Base-by-base conservation (phyloP, 2,113 vertebrate species). In the Morone saxatilis region DNA sequence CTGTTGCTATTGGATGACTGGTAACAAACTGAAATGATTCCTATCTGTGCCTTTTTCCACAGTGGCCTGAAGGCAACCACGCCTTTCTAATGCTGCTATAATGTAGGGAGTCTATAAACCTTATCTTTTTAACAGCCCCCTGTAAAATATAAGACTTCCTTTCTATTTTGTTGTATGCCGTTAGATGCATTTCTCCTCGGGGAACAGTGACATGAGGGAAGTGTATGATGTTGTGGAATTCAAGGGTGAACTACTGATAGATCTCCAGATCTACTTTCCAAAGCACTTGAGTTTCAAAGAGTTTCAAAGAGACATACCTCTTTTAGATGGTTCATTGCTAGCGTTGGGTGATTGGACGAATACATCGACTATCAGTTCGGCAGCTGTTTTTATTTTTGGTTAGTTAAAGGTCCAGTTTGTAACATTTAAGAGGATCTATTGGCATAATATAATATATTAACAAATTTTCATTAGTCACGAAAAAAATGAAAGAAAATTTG, bases 111-210 rank as follows among this genome's bases (percentile, higher is more conserved):
- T 89, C 89, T 79, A 86, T 92, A 93, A 92, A 92, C 50, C 84
- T 92, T 92, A 93, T 93, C 91, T 93, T 83, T 84, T 76, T 78
- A 92, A 93, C 81, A 71, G 36, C 90, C 88, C 89, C 72, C 59
- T 69, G 66, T 88, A 92, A 92, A 93, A 88, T 80, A 67, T 61
- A 61, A 86, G 59, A 90, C 90, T 90, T 93, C 88, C 91, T 92
- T 90, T 92, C 78, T 83, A 48, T 89, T 80, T 88, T 83, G 69
- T 80, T 89, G 78, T 66, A 67, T 73, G 89, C 84, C 47, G 1
- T 88, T 87, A 84, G 81, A 86, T 80, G 78, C 3, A 66, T 71
- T 83, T 80, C 59, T 89, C 89, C 92, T 80, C 68, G 47, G 91
- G 93, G 76, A 74, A 71, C 31, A 66, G 61, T 25, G 78, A 81